Base-by-base conservation (phyloP, 2,797 vertebrate genomes). In the Naso thynnoides region DNA sequence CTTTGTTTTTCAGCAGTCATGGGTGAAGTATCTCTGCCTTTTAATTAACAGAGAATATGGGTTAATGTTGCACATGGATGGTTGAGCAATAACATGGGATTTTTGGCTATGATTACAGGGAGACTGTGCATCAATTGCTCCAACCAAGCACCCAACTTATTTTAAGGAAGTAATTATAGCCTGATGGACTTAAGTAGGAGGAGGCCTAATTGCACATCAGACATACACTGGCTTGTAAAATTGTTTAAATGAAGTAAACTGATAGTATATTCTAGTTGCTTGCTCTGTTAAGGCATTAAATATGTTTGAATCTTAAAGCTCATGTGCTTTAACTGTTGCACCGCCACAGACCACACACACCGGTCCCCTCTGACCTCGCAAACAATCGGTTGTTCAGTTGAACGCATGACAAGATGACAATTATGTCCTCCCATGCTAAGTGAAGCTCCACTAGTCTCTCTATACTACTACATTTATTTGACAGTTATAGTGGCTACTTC, bases 1-100 rank as follows among this genome's bases (percentile, higher is more conserved):
- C 76, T 88, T 90, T 93, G 84, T 91, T 64, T 85, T 87, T 86
- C 56, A 16, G 82, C 73, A 10, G 68, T 76, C 86, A 89, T 84
- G 85, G 58, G 73, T 86, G 68, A 90, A 83, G 70, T 63, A 48
- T 83, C 70, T 58, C 60, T 71, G 57, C 49, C 36, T 82, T 75
- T 64, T 83, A 85, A 89, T 88, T 73, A 81, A 70, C 68, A 8
- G 9, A 31, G 76, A 44, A 55, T 88, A 90, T 87, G 76, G 88
- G 87, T 91, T 91, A 86, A 84, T 90, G 53, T 79, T 16, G 72
- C 75, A 74, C 82, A 84, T 11, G 86, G 81, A 72, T 89, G 86
- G 57, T 18, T 86, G 86, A 62, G 69, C 86, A 57, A 39, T 62
- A 61, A 49, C 56, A 73, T 59, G 58, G 79, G 27, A 71, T 8